phyloP scores from a whole-genome alignment of 2,888 invertebrate species.

The Anagyrus pseudococci region DNA sequence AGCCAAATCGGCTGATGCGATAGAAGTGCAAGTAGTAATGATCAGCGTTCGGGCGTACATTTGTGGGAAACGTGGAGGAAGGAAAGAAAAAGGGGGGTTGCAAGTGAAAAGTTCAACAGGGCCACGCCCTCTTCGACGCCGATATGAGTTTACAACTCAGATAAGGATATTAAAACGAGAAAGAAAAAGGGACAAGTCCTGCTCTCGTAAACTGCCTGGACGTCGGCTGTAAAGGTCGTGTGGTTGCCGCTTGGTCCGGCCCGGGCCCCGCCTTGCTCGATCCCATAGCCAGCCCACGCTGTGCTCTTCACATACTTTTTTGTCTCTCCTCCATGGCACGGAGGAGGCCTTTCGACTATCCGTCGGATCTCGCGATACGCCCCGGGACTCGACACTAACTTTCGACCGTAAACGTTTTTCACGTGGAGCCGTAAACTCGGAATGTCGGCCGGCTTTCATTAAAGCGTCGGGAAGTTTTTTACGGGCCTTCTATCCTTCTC shows the following conservation, averaged over 20 bases:
- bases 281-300: background rate
- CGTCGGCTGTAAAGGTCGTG: constrained; percentile 38
- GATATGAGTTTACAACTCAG: constrained; percentile 53
- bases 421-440: background rate
- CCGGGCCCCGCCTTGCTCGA: constrained; percentile 18
- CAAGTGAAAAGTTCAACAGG: too few species aligned
- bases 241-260: too few species aligned
- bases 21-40: too few species aligned
- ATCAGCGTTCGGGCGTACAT: too few species aligned
- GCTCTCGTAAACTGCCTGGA: constrained; percentile 46
- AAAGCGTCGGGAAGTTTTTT: background rate
- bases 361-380: background rate
- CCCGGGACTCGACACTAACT: background rate
- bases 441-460: background rate
- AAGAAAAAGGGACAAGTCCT: constrained; percentile 34
- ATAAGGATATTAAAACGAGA: constrained; percentile 49
- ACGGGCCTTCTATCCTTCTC: too few species aligned
- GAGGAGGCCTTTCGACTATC: background rate
- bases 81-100: too few species aligned
- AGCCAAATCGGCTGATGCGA: too few species aligned
- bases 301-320: background rate
- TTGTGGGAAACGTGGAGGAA: background rate
- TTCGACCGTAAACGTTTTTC: background rate
- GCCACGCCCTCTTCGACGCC: constrained; percentile 22
- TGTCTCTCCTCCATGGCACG: too few species aligned